Percentiles rank a stretch among this genome's conserved stretches.
Conservation (phyloP, 2,113 vertebrate species). For the Epinephelus lanceolatus region DNA sequence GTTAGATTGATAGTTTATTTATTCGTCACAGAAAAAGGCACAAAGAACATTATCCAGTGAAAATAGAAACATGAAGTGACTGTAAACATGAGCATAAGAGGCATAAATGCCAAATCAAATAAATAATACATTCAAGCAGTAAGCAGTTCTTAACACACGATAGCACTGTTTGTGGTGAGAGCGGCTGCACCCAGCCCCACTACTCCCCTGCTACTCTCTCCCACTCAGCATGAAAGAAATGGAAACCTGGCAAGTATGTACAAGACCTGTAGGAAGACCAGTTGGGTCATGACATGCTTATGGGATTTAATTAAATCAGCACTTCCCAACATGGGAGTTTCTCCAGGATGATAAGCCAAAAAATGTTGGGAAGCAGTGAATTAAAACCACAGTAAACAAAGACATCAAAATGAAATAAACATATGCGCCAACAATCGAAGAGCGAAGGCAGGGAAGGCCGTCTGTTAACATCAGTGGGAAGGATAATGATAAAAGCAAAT, state of each 20-base stretch:
- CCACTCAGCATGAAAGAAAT: conserved; percentile 34
- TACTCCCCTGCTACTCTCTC: conserved; percentile 9
- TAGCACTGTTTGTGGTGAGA: not conserved
- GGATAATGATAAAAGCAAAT: conserved; percentile 63
- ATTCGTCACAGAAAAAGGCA: not conserved
- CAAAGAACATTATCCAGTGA: not conserved
- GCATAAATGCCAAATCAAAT: not conserved
- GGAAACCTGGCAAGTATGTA: conserved; percentile 63
- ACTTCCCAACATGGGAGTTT: conserved; percentile 24
- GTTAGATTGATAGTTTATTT: not conserved
- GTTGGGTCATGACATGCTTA: conserved; percentile 59
- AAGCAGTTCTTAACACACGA: not conserved
- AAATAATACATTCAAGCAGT: not conserved
- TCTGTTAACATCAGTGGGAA: conserved; percentile 56
- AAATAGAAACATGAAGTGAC: not conserved
- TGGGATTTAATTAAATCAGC: conserved; percentile 58
- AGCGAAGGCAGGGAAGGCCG: conserved; percentile 24
- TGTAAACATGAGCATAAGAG: not conserved
- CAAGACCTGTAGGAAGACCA: conserved; percentile 63
- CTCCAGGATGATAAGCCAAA: not conserved
- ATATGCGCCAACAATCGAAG: conserved; percentile 13
- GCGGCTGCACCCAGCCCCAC: conserved; percentile 22
- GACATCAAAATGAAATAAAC: conserved; percentile 49
- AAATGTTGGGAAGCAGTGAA: conserved; percentile 7
- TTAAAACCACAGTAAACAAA: conserved; percentile 36